A percentile compares a stretch with the other conserved stretches of the same genome.
These are phyloP conservation scores for Mesorhabditis sp. DNA, from an alignment of 2,888 invertebrate genomes.

Conservation along the genomic window DNA sequence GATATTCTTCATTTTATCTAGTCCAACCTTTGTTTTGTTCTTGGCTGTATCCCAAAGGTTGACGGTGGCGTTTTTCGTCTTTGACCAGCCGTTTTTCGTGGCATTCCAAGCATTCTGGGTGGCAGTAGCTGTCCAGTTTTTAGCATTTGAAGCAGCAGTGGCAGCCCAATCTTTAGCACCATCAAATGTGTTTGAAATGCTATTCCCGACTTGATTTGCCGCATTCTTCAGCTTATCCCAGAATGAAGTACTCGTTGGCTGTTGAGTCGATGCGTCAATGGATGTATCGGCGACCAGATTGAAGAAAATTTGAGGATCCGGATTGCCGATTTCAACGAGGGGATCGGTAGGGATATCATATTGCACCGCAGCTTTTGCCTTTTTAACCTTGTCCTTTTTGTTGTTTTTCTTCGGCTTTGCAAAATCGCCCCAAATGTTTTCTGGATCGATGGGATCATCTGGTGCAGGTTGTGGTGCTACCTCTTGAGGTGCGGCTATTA, in stretches of 20 bases:
- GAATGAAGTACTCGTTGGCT: not conserved
- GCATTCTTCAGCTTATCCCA: not conserved
- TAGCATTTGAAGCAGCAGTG: not conserved
- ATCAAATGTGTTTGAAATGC: not conserved
- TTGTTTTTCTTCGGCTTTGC: no score
- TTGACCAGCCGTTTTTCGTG: not conserved
- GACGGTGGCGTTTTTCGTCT: not conserved
- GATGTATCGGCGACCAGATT: no score
- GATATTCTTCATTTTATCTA: not conserved
- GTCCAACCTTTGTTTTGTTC: not conserved
- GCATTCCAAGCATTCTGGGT: not conserved
- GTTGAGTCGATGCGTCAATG: no score
- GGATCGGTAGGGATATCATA: no score
- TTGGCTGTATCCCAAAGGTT: not conserved
- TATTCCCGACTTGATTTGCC: not conserved
- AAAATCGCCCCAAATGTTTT: no score
- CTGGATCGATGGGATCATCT: no score
- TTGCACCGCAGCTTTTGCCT: no score
- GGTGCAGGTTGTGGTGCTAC: no score
- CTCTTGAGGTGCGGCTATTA: no score
- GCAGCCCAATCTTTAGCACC: not conserved
- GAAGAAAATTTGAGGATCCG: no score
- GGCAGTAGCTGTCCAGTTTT: not conserved
- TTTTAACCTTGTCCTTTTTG: no score
- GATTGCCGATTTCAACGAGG: no score